A percentile compares a stretch with the other conserved stretches of the same genome.
Conservation (phyloP, 2,888 invertebrate genomes). For the Galerucella pusilla region DNA sequence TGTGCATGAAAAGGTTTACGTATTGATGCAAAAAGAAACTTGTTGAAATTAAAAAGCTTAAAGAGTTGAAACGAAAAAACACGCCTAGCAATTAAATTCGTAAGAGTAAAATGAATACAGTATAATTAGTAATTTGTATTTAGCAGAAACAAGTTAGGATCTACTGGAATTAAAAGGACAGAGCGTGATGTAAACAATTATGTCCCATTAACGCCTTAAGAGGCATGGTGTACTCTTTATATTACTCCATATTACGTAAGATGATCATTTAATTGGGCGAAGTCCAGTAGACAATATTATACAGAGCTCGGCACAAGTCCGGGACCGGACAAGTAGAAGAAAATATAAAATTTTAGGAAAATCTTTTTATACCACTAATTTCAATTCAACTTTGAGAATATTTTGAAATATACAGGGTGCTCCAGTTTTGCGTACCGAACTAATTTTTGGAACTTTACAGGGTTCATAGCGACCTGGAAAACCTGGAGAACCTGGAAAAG, state of each 20-base stretch:
- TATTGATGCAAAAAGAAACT: not conserved
- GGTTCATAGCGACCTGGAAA: too few relatives aligned
- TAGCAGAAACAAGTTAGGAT: not conserved
- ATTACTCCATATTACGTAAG: not conserved
- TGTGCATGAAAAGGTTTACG: not conserved
- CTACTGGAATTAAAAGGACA: not conserved
- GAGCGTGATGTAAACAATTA: not conserved
- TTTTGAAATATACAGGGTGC: too few relatives aligned
- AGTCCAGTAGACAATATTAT: not conserved
- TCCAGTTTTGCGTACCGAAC: too few relatives aligned
- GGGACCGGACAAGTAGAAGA: too few relatives aligned
- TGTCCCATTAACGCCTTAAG: conserved; percentile 3
- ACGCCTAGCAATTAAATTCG: not conserved
- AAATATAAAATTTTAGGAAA: too few relatives aligned
- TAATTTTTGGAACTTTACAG: too few relatives aligned
- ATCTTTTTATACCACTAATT: too few relatives aligned
- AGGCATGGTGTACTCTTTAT: not conserved
- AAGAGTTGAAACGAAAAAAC: not conserved
- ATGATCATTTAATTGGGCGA: not conserved
- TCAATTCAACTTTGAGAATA: too few relatives aligned
- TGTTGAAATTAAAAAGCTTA: not conserved
- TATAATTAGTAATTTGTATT: not conserved
- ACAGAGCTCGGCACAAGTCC: too few relatives aligned
- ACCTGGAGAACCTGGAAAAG: too few relatives aligned
- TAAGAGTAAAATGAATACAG: not conserved